phyloP scores from a whole-genome alignment of 30 jellyfish, hydroid and myxozoan genomes.

The Chironex yamaguchii region DNA sequence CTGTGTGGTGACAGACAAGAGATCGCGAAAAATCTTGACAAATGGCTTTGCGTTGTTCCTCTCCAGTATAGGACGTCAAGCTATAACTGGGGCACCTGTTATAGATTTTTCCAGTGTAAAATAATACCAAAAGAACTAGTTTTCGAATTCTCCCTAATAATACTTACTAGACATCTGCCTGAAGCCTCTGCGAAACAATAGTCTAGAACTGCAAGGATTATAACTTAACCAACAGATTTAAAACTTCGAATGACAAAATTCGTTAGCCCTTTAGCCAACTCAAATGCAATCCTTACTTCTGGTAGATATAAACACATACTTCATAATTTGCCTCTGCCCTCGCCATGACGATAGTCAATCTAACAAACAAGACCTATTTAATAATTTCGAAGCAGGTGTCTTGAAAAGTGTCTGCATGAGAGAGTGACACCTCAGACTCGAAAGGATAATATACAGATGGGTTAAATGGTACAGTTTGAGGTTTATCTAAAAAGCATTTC shows the following conservation, averaged over 20 bases:
- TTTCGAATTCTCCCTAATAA: background rate
- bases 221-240: background rate
- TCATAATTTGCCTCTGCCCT: background rate
- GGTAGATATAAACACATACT: background rate
- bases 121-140: background rate
- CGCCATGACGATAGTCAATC: background rate
- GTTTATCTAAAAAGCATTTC: background rate
- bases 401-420: background rate
- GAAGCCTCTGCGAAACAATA: background rate
- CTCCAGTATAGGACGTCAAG: background rate
- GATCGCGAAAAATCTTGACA: background rate
- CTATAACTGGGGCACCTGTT: background rate
- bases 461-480: background rate
- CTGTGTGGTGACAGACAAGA: background rate
- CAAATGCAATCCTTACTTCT: background rate
- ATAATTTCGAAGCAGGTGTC: background rate
- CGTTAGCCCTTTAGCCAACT: slow-evolving; percentile 2
- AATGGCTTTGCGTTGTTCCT: background rate
- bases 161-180: background rate
- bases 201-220: background rate
- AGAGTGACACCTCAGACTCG: background rate
- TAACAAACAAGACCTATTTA: background rate
- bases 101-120: background rate
- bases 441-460: background rate
- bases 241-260: background rate